These are phyloP conservation scores for Disparrhopalites patrizii DNA, from an alignment of 2,888 invertebrate genomes.

Conservation along the genomic window DNA sequence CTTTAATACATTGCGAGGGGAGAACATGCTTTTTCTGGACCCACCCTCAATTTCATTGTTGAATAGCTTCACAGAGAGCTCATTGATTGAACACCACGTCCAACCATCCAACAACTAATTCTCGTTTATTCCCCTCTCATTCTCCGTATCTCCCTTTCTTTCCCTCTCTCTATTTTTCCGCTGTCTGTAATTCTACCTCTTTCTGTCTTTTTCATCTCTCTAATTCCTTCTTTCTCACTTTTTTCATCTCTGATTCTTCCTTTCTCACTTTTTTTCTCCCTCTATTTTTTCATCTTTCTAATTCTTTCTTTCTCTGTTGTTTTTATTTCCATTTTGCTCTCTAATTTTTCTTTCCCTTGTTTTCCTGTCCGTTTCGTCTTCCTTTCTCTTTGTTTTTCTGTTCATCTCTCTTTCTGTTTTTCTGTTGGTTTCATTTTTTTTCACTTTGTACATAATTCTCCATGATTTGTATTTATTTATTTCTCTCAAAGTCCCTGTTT, in stretches of 20 bases:
- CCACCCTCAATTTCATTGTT: constrained; percentile 9
- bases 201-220: not conserved
- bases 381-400: too few relatives aligned
- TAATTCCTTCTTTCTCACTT: not conserved
- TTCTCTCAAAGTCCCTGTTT: too few relatives aligned
- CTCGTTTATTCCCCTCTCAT: not conserved
- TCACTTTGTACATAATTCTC: too few relatives aligned
- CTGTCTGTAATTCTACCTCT: not conserved
- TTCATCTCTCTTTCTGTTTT: too few relatives aligned
- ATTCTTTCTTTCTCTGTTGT: too few relatives aligned
- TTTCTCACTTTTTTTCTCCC: too few relatives aligned
- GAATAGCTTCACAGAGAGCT: not conserved
- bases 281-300: too few relatives aligned
- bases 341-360: too few relatives aligned
- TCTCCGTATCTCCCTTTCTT: not conserved
- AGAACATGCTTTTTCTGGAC: not conserved
- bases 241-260: not conserved
- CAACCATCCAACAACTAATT: constrained; percentile 8
- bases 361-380: too few relatives aligned
- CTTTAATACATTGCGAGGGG: not conserved
- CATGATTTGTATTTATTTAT: too few relatives aligned
- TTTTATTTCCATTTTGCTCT: too few relatives aligned
- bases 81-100: constrained; percentile 5
- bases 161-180: constrained; percentile 2
- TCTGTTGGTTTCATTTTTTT: too few relatives aligned